phyloP scores from a whole-genome alignment of 1,140 invertebrate genomes.

The Zaprionus taronus region DNA sequence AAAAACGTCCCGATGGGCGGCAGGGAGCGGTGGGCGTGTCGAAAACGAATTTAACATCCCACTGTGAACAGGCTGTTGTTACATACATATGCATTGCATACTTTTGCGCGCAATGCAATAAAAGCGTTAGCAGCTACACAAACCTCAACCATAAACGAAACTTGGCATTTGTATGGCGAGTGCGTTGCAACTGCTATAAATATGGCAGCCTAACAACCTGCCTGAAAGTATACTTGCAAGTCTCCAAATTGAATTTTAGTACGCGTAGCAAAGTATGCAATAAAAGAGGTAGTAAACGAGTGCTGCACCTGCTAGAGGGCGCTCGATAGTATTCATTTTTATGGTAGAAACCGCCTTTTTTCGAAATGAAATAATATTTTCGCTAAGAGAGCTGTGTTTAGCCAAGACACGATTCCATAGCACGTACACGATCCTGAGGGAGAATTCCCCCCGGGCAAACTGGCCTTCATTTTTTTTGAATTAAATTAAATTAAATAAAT shows the following conservation, averaged over 20 bases:
- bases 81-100: background rate
- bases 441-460: no score
- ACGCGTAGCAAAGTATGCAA: slow-evolving; percentile 11
- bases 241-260: slow-evolving; percentile 9
- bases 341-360: no score
- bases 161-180: background rate
- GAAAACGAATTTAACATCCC: no score
- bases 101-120: background rate
- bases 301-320: background rate
- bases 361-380: no score
- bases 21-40: no score
- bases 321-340: background rate
- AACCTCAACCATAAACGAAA: background rate
- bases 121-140: background rate
- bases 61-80: no score
- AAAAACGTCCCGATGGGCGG: no score
- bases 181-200: background rate
- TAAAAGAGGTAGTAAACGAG: background rate
- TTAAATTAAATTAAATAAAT: no score
- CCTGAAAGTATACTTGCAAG: slow-evolving; percentile 17
- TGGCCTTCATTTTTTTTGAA: no score
- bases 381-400: no score
- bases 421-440: no score
- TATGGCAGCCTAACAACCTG: background rate
- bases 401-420: no score